Conservation (phyloP, 1,140 invertebrate genomes). For the Calycopis cecrops region DNA sequence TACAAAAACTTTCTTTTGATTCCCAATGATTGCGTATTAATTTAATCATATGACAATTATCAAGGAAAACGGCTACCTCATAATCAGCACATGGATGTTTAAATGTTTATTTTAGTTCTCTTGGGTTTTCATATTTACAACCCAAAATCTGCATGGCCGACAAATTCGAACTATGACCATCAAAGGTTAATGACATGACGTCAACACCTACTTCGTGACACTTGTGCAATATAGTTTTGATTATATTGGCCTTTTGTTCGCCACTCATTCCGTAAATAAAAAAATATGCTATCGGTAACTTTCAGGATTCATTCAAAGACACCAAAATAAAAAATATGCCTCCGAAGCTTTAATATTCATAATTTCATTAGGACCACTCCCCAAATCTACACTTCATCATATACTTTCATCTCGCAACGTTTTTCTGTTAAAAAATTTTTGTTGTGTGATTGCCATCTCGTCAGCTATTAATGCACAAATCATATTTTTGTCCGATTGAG, state of each 20-base stretch:
- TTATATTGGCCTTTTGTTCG: too few species aligned
- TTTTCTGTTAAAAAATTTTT: background rate
- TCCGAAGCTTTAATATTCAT: background rate
- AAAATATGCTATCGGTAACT: too few species aligned
- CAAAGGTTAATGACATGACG: conserved; percentile 6
- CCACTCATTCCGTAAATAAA: too few species aligned
- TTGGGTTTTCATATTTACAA: background rate
- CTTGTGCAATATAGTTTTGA: too few species aligned
- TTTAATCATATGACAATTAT: conserved; percentile 5
- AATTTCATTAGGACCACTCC: background rate
- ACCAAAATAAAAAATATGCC: too few species aligned
- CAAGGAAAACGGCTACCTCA: conserved; percentile 4
- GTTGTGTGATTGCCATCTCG: conserved; percentile 1
- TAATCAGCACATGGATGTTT: conserved; percentile 9
- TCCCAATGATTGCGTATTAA: conserved; percentile 1
- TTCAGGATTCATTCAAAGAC: too few species aligned
- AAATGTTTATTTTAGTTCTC: background rate
- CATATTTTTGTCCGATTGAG: conserved; percentile 1
- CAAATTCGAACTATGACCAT: background rate
- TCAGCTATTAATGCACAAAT: conserved; percentile 6
- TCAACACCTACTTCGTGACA: too few species aligned
- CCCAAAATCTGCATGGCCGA: conserved; percentile 8
- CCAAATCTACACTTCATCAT: too few species aligned
- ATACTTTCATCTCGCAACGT: background rate
- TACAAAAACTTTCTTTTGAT: conserved; percentile 1